Conservation (phyloP, 2,113 vertebrate genomes). For the Peromyscus californicus region DNA sequence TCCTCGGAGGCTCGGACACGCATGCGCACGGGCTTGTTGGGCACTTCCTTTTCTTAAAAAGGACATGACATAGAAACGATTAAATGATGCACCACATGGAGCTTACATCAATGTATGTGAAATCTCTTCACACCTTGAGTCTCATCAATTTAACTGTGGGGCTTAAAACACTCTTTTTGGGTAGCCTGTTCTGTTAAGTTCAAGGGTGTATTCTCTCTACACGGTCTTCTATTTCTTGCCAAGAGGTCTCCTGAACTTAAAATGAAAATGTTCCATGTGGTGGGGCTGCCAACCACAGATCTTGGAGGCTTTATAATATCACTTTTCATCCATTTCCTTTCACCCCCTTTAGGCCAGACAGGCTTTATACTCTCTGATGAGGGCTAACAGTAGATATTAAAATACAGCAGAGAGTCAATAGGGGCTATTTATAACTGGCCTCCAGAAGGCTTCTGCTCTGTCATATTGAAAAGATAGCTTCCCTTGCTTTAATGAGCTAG, state of each 20-base stretch:
- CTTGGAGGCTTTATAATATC: slow-evolving; percentile 41
- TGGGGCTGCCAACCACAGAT: slow-evolving; percentile 59
- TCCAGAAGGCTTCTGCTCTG: slow-evolving; percentile 7
- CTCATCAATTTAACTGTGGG: not conserved
- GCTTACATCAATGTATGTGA: rapidly evolving
- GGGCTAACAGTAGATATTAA: slow-evolving; percentile 4
- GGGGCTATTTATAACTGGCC: slow-evolving; percentile 9
- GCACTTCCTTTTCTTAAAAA: slow-evolving; percentile 90
- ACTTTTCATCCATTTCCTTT: slow-evolving; percentile 57
- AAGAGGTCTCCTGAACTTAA: slow-evolving; percentile 25
- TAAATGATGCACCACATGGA: not conserved
- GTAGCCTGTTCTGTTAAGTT: not conserved
- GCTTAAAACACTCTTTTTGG: not conserved
- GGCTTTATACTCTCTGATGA: slow-evolving; percentile 21
- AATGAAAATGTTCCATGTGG: slow-evolving; percentile 21
- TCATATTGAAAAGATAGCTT: slow-evolving; percentile 9
- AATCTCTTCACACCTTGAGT: not conserved
- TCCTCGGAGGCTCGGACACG: slow-evolving; percentile 84
- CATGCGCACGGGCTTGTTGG: slow-evolving; percentile 86
- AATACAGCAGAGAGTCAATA: not conserved
- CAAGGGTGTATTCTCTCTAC: not conserved
- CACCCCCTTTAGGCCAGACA: not conserved
- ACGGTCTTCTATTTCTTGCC: slow-evolving; percentile 27
- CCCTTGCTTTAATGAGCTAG: not conserved
- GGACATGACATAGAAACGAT: slow-evolving; percentile 75